Evolutionary conservation across 2,113 vertebrate genomes (phyloP).

Genomic region (Phrynosoma blainvillii): DNA sequence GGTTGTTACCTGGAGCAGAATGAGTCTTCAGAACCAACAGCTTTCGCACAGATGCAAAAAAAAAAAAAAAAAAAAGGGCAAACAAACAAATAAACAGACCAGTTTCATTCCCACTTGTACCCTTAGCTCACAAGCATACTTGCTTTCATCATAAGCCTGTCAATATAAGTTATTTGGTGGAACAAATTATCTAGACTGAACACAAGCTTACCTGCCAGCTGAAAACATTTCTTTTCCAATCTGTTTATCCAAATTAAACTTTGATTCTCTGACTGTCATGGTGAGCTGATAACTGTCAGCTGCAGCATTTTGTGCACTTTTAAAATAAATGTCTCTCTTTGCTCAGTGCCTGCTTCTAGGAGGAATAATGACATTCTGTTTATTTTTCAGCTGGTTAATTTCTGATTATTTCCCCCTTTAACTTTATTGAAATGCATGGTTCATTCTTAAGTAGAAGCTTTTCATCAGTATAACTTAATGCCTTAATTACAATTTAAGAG

Average conservation of each 20-base stretch:
- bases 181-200: conserved; percentile 61
- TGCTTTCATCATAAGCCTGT: conserved; percentile 51
- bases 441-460: conserved; percentile 20
- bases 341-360: conserved; percentile 31
- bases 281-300: conserved; percentile 44
- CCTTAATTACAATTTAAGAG: conserved; percentile 34
- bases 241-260: conserved; percentile 65
- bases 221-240: conserved; percentile 58
- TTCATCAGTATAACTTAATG: conserved; percentile 26
- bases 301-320: conserved; percentile 38
- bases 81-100: conserved; percentile 45
- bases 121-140: conserved; percentile 43
- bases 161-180: conserved; percentile 52
- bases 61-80: conserved; percentile 38
- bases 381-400: conserved; percentile 44
- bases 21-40: conserved; percentile 13
- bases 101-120: conserved; percentile 29
- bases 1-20: conserved; percentile 38
- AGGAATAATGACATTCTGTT: conserved; percentile 33
- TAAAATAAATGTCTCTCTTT: conserved; percentile 47
- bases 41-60: conserved; percentile 35
- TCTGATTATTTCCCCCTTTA: conserved; percentile 32
- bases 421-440: neutral
- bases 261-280: conserved; percentile 41
- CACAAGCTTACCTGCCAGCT: conserved; percentile 43